phyloP scores from a whole-genome alignment of 2,888 invertebrate genomes.

The Phoenoteleia sp. region DNA sequence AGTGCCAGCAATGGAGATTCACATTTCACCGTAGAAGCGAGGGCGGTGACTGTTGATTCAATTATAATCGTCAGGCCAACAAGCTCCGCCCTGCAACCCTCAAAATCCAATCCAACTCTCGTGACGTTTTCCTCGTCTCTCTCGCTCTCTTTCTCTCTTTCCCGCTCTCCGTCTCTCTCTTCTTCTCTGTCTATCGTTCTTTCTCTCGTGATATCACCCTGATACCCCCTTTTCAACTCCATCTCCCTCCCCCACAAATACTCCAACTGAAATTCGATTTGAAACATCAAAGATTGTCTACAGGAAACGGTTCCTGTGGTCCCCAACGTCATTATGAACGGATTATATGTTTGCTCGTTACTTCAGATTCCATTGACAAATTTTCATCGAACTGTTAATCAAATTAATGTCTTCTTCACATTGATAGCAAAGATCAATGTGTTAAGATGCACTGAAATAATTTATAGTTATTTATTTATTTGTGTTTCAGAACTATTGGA shows the following conservation, averaged over 20 bases:
- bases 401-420: slow-evolving; percentile 32
- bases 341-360: slow-evolving; percentile 68
- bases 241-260: slow-evolving; percentile 62
- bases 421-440: slow-evolving; percentile 19
- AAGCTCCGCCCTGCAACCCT: slow-evolving; percentile 83
- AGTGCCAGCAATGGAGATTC: slow-evolving; percentile 76
- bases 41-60: slow-evolving; percentile 85
- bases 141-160: slow-evolving; percentile 49
- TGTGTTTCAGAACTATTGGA: too few species aligned
- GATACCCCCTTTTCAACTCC: slow-evolving; percentile 63
- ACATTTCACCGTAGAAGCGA: slow-evolving; percentile 77
- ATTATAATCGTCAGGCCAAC: slow-evolving; percentile 83
- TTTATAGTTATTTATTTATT: too few species aligned
- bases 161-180: slow-evolving; percentile 53
- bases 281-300: slow-evolving; percentile 73
- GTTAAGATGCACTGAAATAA: too few species aligned
- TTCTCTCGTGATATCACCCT: slow-evolving; percentile 61
- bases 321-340: slow-evolving; percentile 63
- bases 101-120: slow-evolving; percentile 82
- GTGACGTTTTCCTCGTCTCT: slow-evolving; percentile 70
- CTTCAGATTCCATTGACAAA: slow-evolving; percentile 57
- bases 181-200: slow-evolving; percentile 45
- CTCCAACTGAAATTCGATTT: slow-evolving; percentile 74
- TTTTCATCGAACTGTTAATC: slow-evolving; percentile 48
- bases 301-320: slow-evolving; percentile 70